phyloP scores from a whole-genome alignment of 2,797 vertebrate species.

The Myioborus melanocephalus region DNA sequence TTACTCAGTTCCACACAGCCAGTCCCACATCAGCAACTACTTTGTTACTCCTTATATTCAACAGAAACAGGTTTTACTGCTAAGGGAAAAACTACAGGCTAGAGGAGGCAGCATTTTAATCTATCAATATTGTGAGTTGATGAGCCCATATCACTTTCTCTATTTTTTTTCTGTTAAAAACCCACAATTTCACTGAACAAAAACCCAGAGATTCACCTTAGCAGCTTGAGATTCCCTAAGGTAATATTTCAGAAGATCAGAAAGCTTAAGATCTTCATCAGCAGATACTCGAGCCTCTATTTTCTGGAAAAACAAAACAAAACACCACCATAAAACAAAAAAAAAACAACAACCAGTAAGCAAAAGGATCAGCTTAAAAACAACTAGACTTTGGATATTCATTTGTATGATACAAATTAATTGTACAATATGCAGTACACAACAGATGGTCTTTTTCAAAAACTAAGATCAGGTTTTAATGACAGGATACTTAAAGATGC shows the following conservation, averaged over 20 bases:
- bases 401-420: not conserved
- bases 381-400: not conserved
- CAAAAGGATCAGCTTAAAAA: not conserved
- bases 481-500: not conserved
- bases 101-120: not conserved
- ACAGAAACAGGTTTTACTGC: not conserved
- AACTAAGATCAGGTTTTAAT: not conserved
- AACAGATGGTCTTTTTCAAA: not conserved
- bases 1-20: not conserved
- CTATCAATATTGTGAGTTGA: not conserved
- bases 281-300: conserved; percentile 95
- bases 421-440: not conserved
- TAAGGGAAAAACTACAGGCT: not conserved
- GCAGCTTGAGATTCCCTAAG: conserved; percentile 97
- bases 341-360: not conserved
- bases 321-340: not conserved
- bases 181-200: not conserved
- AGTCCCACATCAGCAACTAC: not conserved
- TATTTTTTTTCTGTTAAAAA: not conserved
- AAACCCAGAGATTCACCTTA: conserved; percentile 80
- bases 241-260: conserved; percentile 96
- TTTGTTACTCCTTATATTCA: not conserved
- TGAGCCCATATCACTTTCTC: not conserved
- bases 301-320: conserved; percentile 79
- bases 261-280: conserved; percentile 96